Conservation (phyloP, 2,888 invertebrate species). For the Hartigia nigra region DNA sequence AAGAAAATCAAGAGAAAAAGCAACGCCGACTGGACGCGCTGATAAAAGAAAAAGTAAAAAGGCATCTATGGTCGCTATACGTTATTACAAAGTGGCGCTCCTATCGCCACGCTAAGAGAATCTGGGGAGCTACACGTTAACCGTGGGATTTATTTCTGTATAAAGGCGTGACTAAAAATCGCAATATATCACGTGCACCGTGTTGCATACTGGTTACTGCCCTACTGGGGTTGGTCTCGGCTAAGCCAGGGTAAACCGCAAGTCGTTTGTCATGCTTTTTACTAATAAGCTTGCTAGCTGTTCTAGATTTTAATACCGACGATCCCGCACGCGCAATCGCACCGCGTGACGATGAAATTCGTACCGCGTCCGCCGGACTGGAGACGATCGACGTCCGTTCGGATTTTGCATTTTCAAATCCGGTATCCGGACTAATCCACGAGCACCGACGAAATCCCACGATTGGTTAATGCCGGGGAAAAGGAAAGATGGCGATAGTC, state of each 20-base stretch:
- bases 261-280: constrained; percentile 60
- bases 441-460: neutral
- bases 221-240: constrained; percentile 50
- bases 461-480: neutral
- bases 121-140: constrained; percentile 49
- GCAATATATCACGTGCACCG: constrained; percentile 53
- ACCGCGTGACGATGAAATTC: neutral
- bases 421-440: no score
- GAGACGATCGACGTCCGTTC: neutral
- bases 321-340: neutral
- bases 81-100: constrained; percentile 6
- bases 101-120: constrained; percentile 32
- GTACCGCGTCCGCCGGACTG: neutral
- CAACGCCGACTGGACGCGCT: neutral
- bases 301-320: constrained; percentile 33
- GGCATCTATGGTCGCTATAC: constrained; percentile 10
- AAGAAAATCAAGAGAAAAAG: neutral
- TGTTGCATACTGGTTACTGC: constrained; percentile 50
- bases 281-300: constrained; percentile 48
- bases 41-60: neutral
- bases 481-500: neutral
- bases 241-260: constrained; percentile 55
- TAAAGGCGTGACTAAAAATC: constrained; percentile 60
- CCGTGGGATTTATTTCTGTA: constrained; percentile 56
- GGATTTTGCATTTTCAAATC: no score